These are phyloP conservation scores for Ips nitidus DNA, from an alignment of 1,140 invertebrate species.

Conservation along the genomic window DNA sequence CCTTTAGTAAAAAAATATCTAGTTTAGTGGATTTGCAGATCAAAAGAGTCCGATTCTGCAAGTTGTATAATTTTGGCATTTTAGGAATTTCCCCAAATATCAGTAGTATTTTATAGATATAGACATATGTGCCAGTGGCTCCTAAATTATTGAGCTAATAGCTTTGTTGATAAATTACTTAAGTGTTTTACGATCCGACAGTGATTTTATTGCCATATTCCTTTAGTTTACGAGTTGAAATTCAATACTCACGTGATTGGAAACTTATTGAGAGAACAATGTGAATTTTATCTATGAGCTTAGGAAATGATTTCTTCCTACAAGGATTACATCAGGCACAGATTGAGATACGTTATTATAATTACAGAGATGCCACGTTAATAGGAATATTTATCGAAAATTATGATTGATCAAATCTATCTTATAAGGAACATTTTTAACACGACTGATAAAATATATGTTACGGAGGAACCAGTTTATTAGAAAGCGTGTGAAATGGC, in stretches of 20 bases:
- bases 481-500: constrained; percentile 33
- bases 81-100: background rate
- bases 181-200: constrained; percentile 3
- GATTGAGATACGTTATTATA: constrained; percentile 2
- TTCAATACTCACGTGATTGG: background rate
- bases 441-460: constrained; percentile 25
- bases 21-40: background rate
- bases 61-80: constrained; percentile 8
- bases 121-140: constrained; percentile 3
- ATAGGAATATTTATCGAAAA: constrained; percentile 21
- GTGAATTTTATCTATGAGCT: no score
- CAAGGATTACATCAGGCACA: background rate
- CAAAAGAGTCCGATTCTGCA: constrained; percentile 3
- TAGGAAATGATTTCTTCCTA: no score
- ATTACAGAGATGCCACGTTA: constrained; percentile 15
- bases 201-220: constrained; percentile 15
- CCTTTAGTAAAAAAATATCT: constrained; percentile 1
- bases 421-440: constrained; percentile 13
- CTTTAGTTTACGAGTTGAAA: constrained; percentile 2
- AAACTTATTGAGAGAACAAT: no score
- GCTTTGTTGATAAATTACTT: constrained; percentile 13
- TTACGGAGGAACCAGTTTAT: constrained; percentile 27
- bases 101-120: background rate
- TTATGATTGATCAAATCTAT: constrained; percentile 32
- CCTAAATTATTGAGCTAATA: constrained; percentile 11